These are phyloP conservation scores for Uropsilus gracilis DNA, from an alignment of 2,113 vertebrate species.

Conservation along the genomic window DNA sequence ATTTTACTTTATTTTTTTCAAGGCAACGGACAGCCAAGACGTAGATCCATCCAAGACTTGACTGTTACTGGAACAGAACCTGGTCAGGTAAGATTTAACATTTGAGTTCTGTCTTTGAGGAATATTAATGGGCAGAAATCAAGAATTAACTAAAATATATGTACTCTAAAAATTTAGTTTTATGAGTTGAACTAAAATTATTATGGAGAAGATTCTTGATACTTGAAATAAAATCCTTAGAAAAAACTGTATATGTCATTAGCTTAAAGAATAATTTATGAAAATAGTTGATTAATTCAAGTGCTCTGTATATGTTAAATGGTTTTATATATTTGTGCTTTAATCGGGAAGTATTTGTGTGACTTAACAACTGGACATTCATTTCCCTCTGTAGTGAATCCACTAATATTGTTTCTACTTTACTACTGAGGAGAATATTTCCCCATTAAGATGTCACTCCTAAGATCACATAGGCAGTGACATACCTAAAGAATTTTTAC, in stretches of 20 bases:
- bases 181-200: slow-evolving; percentile 42
- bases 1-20: slow-evolving; percentile 85
- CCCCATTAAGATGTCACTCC: not conserved
- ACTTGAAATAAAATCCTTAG: slow-evolving; percentile 17
- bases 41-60: slow-evolving; percentile 97
- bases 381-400: not conserved
- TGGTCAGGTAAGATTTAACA: slow-evolving; percentile 91
- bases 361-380: not conserved
- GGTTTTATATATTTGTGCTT: slow-evolving; percentile 2
- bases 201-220: not conserved
- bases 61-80: slow-evolving; percentile 92
- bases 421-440: not conserved
- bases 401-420: not conserved
- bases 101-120: slow-evolving; percentile 64
- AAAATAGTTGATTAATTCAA: not conserved
- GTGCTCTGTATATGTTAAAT: not conserved
- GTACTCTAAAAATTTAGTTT: slow-evolving; percentile 17
- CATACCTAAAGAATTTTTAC: not conserved
- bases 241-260: not conserved
- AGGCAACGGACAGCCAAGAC: slow-evolving; percentile 94
- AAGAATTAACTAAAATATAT: not conserved
- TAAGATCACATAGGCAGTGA: not conserved
- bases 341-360: slow-evolving; percentile 28
- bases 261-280: slow-evolving; percentile 18
- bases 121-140: slow-evolving; percentile 37